Base-by-base conservation (phyloP, 2,888 invertebrate species). In the Nesidiocoris tenuis region DNA sequence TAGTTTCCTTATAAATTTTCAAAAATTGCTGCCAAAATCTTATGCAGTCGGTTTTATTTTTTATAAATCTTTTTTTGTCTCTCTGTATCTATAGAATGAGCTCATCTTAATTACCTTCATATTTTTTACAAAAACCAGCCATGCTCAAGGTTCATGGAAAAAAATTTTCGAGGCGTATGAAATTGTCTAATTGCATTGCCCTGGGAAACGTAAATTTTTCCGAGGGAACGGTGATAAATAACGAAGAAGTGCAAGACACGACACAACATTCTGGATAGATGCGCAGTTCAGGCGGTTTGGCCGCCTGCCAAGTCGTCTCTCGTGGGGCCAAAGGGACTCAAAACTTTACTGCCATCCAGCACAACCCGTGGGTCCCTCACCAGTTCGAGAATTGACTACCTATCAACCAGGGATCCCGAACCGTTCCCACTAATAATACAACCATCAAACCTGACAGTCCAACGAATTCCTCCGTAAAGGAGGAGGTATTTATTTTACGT, bases 401-500 rank as follows among this genome's bases (percentile, higher is more conserved):
- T 39, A 39, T 39, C 39, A 39, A 39, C 39, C 12, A 7, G n/a
- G 12, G 39, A 39, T 39, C 39, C 39, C 39, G 12, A 39, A 12
- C 12, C 12, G 39, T 39, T 39, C 39, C 39, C 5, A 39, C 39
- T 39, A 39, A 39, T 39, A 39, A 39, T 39, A 39, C 39, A 39
- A 12, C 39, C 39, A 39, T 39, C 39, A 39, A 39, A 39, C 39
- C 12, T 39, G 39, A 12, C 39, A 39, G 12, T 39, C 3, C 5
- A 39, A 39, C 39, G 39, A 39, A 39, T 39, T 39, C 39, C 39
- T 39, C 39, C 39, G 3, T 39, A 39, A 39, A 3, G 39, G 39
- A 12, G 12, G 39, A 12, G 39, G 5, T 39, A 39, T 39, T 39
- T 39, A 39, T 39, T 70, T 70, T 70, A 70, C 70, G 70, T 70